phyloP scores from a whole-genome alignment of 2,888 invertebrate genomes.

The Bellardia bayeri region DNA sequence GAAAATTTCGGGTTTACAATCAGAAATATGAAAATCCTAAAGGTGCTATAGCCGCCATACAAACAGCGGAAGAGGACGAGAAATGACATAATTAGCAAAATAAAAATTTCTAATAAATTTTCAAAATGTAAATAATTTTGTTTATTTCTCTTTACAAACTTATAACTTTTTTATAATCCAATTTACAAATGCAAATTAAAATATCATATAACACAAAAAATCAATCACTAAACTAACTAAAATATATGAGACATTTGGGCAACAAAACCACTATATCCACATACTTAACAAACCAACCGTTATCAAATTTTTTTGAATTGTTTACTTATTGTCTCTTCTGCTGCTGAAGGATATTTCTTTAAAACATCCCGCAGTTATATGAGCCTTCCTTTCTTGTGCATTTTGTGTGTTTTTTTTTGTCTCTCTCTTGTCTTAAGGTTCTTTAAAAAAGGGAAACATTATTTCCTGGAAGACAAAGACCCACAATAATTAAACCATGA shows the following conservation, averaged over 20 bases:
- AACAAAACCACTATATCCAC: slow-evolving; percentile 35
- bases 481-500: background rate
- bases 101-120: slow-evolving; percentile 20
- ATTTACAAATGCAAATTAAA: slow-evolving; percentile 3
- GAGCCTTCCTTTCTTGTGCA: slow-evolving; percentile 26
- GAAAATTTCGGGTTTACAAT: slow-evolving; percentile 75
- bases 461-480: slow-evolving; percentile 63
- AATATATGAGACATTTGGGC: slow-evolving; percentile 42
- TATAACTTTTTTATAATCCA: background rate
- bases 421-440: background rate
- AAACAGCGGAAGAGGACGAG: slow-evolving; percentile 32
- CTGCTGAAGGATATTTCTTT: slow-evolving; percentile 31
- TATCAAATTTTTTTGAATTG: too few species aligned
- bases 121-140: background rate
- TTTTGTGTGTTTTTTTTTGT: background rate
- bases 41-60: slow-evolving; percentile 74
- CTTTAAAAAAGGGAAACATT: slow-evolving; percentile 1
- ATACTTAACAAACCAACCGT: background rate
- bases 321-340: background rate
- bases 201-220: slow-evolving; percentile 19
- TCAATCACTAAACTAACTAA: background rate
- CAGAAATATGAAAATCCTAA: slow-evolving; percentile 76
- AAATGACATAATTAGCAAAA: background rate
- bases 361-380: slow-evolving; percentile 68
- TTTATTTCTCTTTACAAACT: background rate